Evolutionary conservation across 2,888 invertebrate species (phyloP).

Genomic region (Lucinisca nassula): DNA sequence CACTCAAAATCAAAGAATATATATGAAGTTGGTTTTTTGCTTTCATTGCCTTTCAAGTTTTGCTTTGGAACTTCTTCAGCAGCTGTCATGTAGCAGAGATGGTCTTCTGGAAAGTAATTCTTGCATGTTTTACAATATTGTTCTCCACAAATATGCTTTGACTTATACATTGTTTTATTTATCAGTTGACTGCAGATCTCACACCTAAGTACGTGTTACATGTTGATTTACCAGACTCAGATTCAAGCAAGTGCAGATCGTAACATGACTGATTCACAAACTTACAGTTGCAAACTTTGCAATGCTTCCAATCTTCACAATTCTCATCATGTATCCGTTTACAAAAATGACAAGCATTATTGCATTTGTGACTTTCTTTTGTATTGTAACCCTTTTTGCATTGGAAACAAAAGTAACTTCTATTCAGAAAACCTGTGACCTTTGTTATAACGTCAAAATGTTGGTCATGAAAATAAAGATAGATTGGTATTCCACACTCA

Average conservation of each 20-base stretch:
- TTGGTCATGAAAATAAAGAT: no score
- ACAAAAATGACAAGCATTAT: conserved; percentile 47
- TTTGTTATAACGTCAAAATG: conserved; percentile 52
- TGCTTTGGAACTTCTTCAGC: not conserved
- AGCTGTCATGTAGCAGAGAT: not conserved
- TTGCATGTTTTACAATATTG: conserved; percentile 9
- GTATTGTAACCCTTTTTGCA: conserved; percentile 60
- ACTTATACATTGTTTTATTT: not conserved
- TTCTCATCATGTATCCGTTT: conserved; percentile 29
- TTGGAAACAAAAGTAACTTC: conserved; percentile 41
- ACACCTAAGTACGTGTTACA: conserved; percentile 8
- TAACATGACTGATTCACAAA: not conserved
- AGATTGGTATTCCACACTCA: conserved; percentile 48
- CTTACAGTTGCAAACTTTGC: not conserved
- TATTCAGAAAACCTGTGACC: conserved; percentile 49
- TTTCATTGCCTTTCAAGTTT: no score
- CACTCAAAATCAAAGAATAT: conserved; percentile 8
- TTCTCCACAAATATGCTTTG: not conserved
- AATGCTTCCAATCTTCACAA: not conserved
- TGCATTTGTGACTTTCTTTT: conserved; percentile 56
- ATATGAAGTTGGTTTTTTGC: not conserved
- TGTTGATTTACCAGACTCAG: conserved; percentile 8
- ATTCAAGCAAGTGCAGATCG: not conserved
- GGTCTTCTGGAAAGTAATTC: not conserved
- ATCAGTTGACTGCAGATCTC: not conserved